These are phyloP conservation scores for Stictocephala bisonia DNA, from an alignment of 2,888 invertebrate genomes.

Conservation along the genomic window DNA sequence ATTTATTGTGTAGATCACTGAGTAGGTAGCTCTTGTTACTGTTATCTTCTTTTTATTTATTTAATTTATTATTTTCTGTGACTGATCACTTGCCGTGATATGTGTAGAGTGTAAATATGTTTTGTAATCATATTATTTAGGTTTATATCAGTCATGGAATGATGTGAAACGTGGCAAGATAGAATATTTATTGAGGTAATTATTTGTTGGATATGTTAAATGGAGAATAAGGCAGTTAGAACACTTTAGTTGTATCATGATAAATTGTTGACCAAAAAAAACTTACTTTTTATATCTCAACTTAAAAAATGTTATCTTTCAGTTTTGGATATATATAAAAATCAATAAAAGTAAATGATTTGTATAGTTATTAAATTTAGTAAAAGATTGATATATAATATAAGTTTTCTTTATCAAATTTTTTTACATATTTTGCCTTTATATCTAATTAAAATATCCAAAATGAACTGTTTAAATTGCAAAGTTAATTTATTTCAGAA, in stretches of 20 bases:
- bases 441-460: too few species aligned
- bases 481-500: too few species aligned
- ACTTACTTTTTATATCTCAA: slow-evolving; percentile 5
- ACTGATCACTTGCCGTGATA: slow-evolving; percentile 35
- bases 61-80: slow-evolving; percentile 31
- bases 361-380: too few species aligned
- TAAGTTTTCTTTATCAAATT: too few species aligned
- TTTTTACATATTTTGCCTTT: too few species aligned
- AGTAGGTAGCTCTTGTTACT: slow-evolving; percentile 33
- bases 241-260: too few species aligned
- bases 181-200: slow-evolving; percentile 20
- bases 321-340: too few species aligned
- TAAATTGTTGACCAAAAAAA: too few species aligned
- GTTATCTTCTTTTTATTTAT: slow-evolving; percentile 22
- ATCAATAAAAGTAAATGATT: too few species aligned
- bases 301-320: too few species aligned
- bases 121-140: slow-evolving; percentile 37
- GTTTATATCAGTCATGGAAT: slow-evolving; percentile 22
- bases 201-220: slow-evolving; percentile 3
- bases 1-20: slow-evolving; percentile 27
- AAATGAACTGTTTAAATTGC: too few species aligned
- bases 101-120: slow-evolving; percentile 40
- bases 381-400: too few species aligned
- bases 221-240: slow-evolving; percentile 5
- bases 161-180: slow-evolving; percentile 20